Evolutionary conservation across 2,888 invertebrate species (phyloP), one percentile per base, ranked within the genome.

Genomic region (Aplocera efformata): DNA sequence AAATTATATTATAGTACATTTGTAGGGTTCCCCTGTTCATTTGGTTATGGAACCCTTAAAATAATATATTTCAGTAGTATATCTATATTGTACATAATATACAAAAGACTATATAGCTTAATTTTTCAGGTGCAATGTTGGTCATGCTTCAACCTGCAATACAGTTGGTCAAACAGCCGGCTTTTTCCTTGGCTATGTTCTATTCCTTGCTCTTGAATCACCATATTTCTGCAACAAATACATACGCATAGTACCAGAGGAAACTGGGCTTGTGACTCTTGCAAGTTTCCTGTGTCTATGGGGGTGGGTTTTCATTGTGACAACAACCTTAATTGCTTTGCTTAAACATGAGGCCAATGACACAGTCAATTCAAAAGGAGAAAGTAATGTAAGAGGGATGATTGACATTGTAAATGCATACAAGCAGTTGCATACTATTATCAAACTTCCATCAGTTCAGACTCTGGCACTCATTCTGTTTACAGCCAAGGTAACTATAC

Each of bases 71-170:
- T n/a, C n/a, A n/a, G n/a, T n/a, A n/a, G n/a, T n/a, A n/a, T n/a
- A n/a, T n/a, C n/a, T n/a, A n/a, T n/a, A n/a, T n/a, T n/a, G n/a
- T n/a, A n/a, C n/a, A n/a, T n/a, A n/a, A n/a, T n/a, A n/a, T n/a
- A n/a, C n/a, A n/a, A n/a, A n/a, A n/a, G n/a, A n/a, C n/a, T n/a
- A n/a, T n/a, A n/a, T n/a, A n/a, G n/a, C n/a, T n/a, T n/a, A 17
- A 17, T 17, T 53, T 89, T 90, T 29, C 72, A 95, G 95, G 58
- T 90, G 93, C 60, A 99, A 99, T 85, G 98, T 99, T 3, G 98
- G 97, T 1, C 98, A 99, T 88, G 99, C 99, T 0, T 99, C 99
- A 1, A 99, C 99, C 0, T 99, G 99, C 72, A 99, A 99, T 72
- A 96, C 96, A 59, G 97, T 99, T 0, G 99, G 99, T 1, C 99